Evolutionary conservation across 2,888 invertebrate genomes (phyloP).

Genomic region (Pantelozetes paolii): DNA sequence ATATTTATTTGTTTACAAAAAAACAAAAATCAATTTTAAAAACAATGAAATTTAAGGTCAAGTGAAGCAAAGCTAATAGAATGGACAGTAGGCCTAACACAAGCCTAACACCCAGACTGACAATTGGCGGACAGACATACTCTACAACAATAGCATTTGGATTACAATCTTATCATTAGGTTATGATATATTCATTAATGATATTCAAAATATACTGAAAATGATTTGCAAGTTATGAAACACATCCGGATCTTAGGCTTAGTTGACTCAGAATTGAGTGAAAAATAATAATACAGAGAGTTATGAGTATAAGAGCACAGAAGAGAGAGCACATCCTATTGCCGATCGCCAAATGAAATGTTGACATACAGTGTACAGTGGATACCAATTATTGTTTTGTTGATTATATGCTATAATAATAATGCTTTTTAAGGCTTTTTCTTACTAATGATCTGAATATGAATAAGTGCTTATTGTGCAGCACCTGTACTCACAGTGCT

Average conservation of each 20-base stretch:
- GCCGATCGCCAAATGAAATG: constrained; percentile 32
- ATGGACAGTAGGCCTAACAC: not conserved
- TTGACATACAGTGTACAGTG: constrained; percentile 33
- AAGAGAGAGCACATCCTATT: constrained; percentile 24
- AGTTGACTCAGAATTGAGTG: constrained; percentile 16
- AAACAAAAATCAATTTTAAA: constrained; percentile 7
- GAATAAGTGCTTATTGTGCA: constrained; percentile 29
- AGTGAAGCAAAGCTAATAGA: not conserved
- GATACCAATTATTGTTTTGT: constrained; percentile 20
- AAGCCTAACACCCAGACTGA: not conserved
- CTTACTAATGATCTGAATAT: constrained; percentile 28
- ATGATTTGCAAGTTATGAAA: not conserved
- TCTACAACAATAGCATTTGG: constrained; percentile 8
- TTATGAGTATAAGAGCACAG: constrained; percentile 20
- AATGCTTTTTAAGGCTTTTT: constrained; percentile 19
- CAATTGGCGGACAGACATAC: not conserved
- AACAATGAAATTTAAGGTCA: not conserved
- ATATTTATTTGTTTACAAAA: not conserved
- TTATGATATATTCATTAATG: constrained; percentile 29
- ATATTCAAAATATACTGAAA: not conserved
- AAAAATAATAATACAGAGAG: constrained; percentile 25
- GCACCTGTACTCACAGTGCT: constrained; percentile 10
- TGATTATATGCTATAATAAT: constrained; percentile 28
- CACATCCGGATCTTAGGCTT: constrained; percentile 32
- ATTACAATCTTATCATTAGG: too few species aligned